Conservation (phyloP, 2,113 vertebrate genomes). For the Hippocampus guttulatus region DNA sequence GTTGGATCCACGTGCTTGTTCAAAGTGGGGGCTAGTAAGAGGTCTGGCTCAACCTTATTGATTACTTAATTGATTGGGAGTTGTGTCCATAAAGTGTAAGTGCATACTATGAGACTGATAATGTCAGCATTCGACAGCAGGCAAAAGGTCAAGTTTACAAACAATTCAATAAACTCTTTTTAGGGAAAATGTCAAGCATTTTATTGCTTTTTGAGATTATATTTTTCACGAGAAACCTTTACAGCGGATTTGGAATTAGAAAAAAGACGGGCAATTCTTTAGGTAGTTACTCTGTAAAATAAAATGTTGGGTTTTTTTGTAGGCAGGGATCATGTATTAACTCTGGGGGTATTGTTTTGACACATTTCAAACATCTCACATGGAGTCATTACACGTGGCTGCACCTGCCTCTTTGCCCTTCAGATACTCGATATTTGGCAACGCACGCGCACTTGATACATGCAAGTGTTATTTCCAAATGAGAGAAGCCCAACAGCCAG, state of each 20-base stretch:
- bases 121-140: not conserved
- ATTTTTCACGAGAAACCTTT: not conserved
- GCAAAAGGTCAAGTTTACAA: constrained; percentile 1
- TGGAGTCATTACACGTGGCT: not conserved
- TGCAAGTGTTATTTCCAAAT: constrained; percentile 6
- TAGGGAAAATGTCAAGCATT: not conserved
- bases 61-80: not conserved
- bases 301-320: not conserved
- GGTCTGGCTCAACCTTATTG: not conserved
- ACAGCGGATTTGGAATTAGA: not conserved
- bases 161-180: not conserved
- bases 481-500: constrained; percentile 36
- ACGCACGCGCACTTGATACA: not conserved
- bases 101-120: not conserved
- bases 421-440: not conserved
- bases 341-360: not conserved
- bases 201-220: not conserved
- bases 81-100: not conserved
- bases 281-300: not conserved
- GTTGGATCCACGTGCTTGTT: not conserved
- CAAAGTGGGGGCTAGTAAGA: not conserved
- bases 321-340: not conserved
- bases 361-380: not conserved
- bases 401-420: no score
- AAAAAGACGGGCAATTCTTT: not conserved